These are phyloP conservation scores for Antrozous pallidus DNA, from an alignment of 2,797 vertebrate genomes.

Conservation along the genomic window DNA sequence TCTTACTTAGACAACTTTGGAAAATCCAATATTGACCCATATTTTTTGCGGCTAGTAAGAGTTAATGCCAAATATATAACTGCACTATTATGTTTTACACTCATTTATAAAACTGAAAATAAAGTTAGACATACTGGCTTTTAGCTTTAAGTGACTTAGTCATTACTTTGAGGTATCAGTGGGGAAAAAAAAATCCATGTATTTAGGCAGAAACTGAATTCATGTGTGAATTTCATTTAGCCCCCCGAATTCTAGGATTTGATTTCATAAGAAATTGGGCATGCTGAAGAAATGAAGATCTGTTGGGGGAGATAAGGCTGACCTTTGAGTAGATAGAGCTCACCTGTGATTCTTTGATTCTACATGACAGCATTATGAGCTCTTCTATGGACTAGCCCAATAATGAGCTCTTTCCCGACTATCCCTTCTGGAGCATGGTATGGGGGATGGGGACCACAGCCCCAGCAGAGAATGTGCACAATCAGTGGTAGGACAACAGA, in stretches of 20 bases:
- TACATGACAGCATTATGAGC: conserved; percentile 44
- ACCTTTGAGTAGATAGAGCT: conserved; percentile 40
- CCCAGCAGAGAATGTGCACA: conserved; percentile 24
- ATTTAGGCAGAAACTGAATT: conserved; percentile 70
- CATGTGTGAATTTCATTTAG: conserved; percentile 60
- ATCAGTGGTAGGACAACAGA: background rate
- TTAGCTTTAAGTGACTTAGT: conserved; percentile 78
- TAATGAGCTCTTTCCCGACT: conserved; percentile 59
- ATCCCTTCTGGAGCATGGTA: background rate
- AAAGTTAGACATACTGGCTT: conserved; percentile 69
- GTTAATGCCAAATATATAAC: conserved; percentile 65
- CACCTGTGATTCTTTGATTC: conserved; percentile 54
- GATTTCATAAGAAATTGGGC: conserved; percentile 25
- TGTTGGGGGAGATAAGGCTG: conserved; percentile 68
- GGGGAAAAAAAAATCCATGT: conserved; percentile 71
- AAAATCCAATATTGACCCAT: conserved; percentile 54
- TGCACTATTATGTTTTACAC: conserved; percentile 10
- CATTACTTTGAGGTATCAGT: conserved; percentile 71
- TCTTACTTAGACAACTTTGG: conserved; percentile 74
- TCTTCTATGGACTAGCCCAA: conserved; percentile 47
- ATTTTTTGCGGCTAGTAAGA: conserved; percentile 63
- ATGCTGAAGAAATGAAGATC: conserved; percentile 61
- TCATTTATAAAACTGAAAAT: conserved; percentile 71
- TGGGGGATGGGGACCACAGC: background rate
- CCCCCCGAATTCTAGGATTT: conserved; percentile 20